Conservation (phyloP, 23 tunicate species). For the Styela clava region DNA sequence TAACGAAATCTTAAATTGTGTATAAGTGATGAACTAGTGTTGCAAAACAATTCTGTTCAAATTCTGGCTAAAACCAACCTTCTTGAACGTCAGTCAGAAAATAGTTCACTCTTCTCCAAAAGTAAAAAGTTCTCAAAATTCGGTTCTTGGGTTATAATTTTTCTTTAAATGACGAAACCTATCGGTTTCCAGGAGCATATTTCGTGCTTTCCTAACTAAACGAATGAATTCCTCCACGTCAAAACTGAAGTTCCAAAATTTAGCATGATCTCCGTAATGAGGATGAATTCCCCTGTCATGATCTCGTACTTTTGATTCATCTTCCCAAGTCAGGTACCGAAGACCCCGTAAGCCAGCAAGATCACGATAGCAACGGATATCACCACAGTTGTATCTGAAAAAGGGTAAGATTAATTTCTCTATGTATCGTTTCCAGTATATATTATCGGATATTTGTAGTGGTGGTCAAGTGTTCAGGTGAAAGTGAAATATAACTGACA, state of each 20-base stretch:
- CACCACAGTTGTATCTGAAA: slow-evolving; percentile 61
- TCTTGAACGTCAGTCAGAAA: too few relatives aligned
- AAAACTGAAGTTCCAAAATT: slow-evolving; percentile 50
- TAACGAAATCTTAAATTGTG: too few relatives aligned
- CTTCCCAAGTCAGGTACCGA: slow-evolving; percentile 67
- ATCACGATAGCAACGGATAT: slow-evolving; percentile 63
- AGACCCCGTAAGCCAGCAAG: slow-evolving; percentile 70
- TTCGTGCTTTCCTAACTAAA: slow-evolving; percentile 19
- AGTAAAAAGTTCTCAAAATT: too few relatives aligned
- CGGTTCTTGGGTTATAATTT: too few relatives aligned
- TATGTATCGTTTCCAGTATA: background rate
- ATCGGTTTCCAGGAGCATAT: slow-evolving; percentile 3
- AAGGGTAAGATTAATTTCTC: background rate
- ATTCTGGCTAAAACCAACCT: too few relatives aligned
- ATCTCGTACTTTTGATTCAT: slow-evolving; percentile 36
- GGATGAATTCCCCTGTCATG: slow-evolving; percentile 29
- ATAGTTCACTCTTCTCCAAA: too few relatives aligned
- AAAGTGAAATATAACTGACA: too few relatives aligned
- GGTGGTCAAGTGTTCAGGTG: too few relatives aligned
- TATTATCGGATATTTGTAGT: background rate
- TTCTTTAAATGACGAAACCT: slow-evolving; percentile 15
- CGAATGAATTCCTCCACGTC: slow-evolving; percentile 36
- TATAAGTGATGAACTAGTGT: too few relatives aligned
- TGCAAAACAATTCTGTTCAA: too few relatives aligned
- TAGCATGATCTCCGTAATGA: slow-evolving; percentile 15